These are phyloP conservation scores for Aeoliscus strigatus DNA, from an alignment of 2,797 vertebrate species.

Conservation along the genomic window DNA sequence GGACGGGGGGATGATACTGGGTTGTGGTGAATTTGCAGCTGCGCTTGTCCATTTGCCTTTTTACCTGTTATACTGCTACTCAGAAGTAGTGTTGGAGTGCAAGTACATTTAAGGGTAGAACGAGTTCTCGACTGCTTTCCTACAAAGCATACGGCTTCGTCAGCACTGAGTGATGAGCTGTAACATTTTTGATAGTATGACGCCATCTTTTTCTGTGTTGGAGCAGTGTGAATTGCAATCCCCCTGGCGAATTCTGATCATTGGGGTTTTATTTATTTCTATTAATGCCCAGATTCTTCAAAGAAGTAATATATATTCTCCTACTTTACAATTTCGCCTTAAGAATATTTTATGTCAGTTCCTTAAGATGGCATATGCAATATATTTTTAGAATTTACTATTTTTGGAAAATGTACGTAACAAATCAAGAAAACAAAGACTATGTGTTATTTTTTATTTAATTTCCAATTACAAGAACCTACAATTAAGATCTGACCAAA, in stretches of 20 bases:
- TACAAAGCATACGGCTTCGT: constrained; percentile 32
- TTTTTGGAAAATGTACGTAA: constrained; percentile 67
- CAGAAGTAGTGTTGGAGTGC: constrained; percentile 32
- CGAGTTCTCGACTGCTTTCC: constrained; percentile 55
- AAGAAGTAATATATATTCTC: constrained; percentile 64
- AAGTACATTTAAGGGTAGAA: constrained; percentile 18
- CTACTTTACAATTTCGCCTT: constrained; percentile 64
- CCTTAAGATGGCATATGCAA: constrained; percentile 74
- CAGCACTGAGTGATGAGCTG: no score
- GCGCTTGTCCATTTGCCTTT: constrained; percentile 56
- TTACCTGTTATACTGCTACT: constrained; percentile 51
- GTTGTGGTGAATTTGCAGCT: constrained; percentile 21
- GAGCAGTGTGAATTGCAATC: no score
- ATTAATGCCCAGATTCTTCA: constrained; percentile 42
- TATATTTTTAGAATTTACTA: constrained; percentile 78
- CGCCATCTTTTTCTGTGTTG: constrained; percentile 53
- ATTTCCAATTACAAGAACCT: constrained; percentile 33
- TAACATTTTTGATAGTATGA: constrained; percentile 19
- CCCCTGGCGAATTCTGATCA: constrained; percentile 28
- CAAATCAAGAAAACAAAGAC: constrained; percentile 41
- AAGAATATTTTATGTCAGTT: constrained; percentile 76
- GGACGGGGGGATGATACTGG: neutral
- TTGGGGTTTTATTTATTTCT: constrained; percentile 36
- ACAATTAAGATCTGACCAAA: constrained; percentile 62
- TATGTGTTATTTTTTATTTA: constrained; percentile 41